Evolutionary conservation across 2,113 vertebrate species (phyloP).

Genomic region (Butorides virescens): DNA sequence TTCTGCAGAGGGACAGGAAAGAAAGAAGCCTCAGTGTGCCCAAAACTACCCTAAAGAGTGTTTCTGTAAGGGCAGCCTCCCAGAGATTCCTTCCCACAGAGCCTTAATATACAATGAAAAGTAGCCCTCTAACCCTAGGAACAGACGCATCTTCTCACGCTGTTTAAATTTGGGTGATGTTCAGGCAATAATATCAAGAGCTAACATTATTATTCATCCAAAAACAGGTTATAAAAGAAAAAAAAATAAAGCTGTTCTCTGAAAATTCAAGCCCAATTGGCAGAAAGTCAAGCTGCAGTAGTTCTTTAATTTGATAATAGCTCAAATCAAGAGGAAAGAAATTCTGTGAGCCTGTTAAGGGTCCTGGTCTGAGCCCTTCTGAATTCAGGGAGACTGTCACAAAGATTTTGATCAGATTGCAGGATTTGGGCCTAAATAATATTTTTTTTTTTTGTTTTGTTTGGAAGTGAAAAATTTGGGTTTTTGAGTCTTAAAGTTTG

Average conservation of each 20-base stretch:
- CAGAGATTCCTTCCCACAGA: not conserved
- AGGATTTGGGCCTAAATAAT: not conserved
- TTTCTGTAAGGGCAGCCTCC: not conserved
- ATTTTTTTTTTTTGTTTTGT: not conserved
- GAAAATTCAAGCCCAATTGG: not conserved
- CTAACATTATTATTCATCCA: not conserved
- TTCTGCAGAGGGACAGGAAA: not conserved
- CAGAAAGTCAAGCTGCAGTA: not conserved
- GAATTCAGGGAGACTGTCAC: not conserved
- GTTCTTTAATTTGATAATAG: not conserved
- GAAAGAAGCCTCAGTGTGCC: not conserved
- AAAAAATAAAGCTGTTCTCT: not conserved
- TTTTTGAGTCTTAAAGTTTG: not conserved
- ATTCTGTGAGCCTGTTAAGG: not conserved
- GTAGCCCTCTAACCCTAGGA: not conserved
- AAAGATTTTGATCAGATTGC: not conserved
- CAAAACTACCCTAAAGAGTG: not conserved
- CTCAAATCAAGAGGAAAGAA: not conserved
- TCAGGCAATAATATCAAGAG: not conserved
- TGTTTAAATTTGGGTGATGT: not conserved
- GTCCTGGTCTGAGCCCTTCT: not conserved
- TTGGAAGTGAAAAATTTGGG: not conserved
- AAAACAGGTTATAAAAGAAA: not conserved
- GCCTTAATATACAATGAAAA: not conserved
- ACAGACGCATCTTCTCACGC: not conserved